These are phyloP conservation scores for Anoncus sp. DNA, from an alignment of 2,888 invertebrate species.

Conservation along the genomic window DNA sequence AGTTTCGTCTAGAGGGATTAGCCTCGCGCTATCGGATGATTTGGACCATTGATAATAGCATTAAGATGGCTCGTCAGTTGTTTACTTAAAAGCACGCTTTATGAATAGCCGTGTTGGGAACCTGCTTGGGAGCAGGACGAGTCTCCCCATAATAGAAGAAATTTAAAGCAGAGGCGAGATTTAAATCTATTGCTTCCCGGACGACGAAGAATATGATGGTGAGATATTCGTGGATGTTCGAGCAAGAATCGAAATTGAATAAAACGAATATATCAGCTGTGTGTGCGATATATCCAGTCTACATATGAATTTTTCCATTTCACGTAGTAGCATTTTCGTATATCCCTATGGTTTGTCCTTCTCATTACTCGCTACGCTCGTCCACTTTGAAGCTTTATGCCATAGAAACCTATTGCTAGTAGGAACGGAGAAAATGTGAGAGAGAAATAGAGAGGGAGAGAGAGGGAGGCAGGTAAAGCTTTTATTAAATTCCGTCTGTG, in stretches of 20 bases:
- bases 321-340: neutral
- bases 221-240: slow-evolving; percentile 1
- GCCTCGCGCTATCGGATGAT: neutral
- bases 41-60: neutral
- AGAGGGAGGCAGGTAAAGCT: slow-evolving; percentile 29
- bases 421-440: neutral
- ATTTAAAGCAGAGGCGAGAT: slow-evolving; percentile 4
- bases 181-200: neutral
- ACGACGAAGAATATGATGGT: neutral
- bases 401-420: slow-evolving; percentile 20
- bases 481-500: slow-evolving; percentile 67
- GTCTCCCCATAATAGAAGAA: neutral
- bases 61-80: neutral
- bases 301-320: neutral
- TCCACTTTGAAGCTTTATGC: slow-evolving; percentile 59
- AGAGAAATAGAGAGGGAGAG: slow-evolving; percentile 14
- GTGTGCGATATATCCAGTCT: neutral
- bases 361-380: slow-evolving; percentile 52
- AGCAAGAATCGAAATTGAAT: slow-evolving; percentile 13
- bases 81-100: neutral
- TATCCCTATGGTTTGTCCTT: neutral
- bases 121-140: too few relatives aligned
- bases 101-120: too few relatives aligned
- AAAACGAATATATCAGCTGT: slow-evolving; percentile 19
- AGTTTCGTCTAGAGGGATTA: too few relatives aligned